phyloP scores from a whole-genome alignment of 2,888 invertebrate genomes.

The Nymphalis urticae region DNA sequence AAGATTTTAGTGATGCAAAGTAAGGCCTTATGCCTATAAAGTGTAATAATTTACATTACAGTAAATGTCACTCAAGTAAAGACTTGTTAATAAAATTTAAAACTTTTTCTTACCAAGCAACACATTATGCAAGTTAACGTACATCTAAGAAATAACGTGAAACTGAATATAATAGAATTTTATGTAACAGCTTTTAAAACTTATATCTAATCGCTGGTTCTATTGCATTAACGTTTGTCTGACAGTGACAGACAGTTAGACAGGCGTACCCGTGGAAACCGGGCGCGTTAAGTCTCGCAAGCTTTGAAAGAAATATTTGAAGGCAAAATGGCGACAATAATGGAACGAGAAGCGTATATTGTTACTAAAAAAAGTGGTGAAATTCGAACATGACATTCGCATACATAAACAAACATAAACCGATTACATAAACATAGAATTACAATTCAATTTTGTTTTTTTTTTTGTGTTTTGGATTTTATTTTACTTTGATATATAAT shows the following conservation, averaged over 20 bases:
- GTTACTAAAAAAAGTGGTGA: no score
- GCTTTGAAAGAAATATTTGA: constrained; percentile 5
- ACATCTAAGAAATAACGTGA: not conserved
- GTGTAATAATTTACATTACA: no score
- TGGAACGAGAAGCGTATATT: not conserved
- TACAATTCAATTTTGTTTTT: not conserved
- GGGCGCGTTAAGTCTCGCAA: constrained; percentile 2
- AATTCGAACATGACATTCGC: not conserved
- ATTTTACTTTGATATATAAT: no score
- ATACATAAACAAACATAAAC: no score
- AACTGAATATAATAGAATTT: not conserved
- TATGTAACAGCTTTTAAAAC: not conserved
- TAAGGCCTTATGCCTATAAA: no score
- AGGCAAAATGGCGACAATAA: not conserved
- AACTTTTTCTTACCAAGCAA: no score
- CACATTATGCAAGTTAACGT: no score
- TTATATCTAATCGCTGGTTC: not conserved
- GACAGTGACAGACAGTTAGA: constrained; percentile 12
- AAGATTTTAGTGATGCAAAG: no score
- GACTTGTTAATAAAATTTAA: no score
- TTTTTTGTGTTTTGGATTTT: no score
- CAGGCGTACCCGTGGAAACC: constrained; percentile 4
- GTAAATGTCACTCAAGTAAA: no score
- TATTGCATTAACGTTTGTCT: constrained; percentile 3
- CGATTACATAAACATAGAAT: not conserved